Evolutionary conservation across 2,113 vertebrate species (phyloP).

Genomic region (Pterocles burchelli): DNA sequence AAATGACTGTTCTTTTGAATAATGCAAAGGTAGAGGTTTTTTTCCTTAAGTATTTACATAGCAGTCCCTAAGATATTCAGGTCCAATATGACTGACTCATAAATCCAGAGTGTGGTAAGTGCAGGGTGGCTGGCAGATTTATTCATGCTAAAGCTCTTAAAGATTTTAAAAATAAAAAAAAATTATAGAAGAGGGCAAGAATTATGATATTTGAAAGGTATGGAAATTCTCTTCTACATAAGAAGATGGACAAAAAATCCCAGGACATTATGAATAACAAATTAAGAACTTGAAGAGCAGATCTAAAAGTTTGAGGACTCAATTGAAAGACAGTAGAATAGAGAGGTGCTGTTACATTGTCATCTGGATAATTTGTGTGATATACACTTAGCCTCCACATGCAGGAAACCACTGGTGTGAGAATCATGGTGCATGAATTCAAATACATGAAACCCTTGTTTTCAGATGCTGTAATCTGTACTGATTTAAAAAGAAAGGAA

Average conservation of each 20-base stretch:
- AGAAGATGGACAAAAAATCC: neutral
- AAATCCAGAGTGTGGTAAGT: neutral
- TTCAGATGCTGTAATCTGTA: neutral
- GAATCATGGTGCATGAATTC: neutral
- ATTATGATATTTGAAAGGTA: neutral
- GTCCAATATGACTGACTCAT: neutral
- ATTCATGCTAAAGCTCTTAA: neutral
- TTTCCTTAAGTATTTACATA: neutral
- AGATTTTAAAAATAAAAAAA: neutral
- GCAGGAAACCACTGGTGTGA: neutral
- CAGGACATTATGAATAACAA: neutral
- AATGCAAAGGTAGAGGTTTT: neutral
- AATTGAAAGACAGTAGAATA: neutral
- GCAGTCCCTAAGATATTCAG: neutral
- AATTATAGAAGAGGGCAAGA: neutral
- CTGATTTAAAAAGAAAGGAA: neutral
- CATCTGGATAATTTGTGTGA: neutral
- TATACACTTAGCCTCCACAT: neutral
- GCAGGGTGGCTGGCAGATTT: neutral
- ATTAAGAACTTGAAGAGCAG: neutral
- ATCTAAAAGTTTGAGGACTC: neutral
- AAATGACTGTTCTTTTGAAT: neutral
- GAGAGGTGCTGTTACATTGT: neutral
- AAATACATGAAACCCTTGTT: fast-evolving
- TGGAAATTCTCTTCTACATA: neutral